These are phyloP conservation scores for Oenanthe oenanthe DNA, from an alignment of 2,113 vertebrate species.

Conservation along the genomic window DNA sequence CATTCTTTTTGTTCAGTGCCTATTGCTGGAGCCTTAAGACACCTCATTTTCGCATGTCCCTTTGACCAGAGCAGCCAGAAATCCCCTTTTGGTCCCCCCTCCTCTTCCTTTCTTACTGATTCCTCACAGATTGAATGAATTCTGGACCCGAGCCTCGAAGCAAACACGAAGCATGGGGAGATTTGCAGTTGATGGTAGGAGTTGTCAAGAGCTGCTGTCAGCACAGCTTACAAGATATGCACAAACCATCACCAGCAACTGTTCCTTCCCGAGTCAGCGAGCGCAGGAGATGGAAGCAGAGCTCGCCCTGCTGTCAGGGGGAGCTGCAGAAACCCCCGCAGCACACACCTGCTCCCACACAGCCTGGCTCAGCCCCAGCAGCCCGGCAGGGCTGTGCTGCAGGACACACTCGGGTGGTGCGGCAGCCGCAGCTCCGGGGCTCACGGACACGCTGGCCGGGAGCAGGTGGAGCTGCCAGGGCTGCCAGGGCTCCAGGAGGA, in stretches of 20 bases:
- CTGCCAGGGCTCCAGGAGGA: background rate
- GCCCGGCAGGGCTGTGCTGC: background rate
- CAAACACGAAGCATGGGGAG: background rate
- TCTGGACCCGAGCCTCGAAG: background rate
- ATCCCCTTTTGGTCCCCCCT: background rate
- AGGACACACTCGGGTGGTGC: background rate
- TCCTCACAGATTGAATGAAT: fast-evolving
- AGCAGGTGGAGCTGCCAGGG: background rate
- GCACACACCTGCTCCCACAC: background rate
- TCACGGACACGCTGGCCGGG: fast-evolving
- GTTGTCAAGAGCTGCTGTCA: slow-evolving; percentile 50
- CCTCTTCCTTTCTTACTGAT: background rate
- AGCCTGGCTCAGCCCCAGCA: background rate
- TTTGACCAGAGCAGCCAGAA: background rate
- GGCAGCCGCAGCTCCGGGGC: background rate
- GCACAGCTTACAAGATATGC: background rate
- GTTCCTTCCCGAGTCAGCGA: background rate
- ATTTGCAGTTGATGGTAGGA: slow-evolving; percentile 2
- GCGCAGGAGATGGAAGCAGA: background rate
- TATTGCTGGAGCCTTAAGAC: background rate
- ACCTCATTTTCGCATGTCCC: fast-evolving
- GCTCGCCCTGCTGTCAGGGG: background rate
- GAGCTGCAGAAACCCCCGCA: background rate
- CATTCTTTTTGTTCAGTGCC: background rate
- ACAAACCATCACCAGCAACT: slow-evolving; percentile 12